These are phyloP conservation scores for Globia sparganii DNA, from an alignment of 2,888 invertebrate genomes.

Conservation along the genomic window DNA sequence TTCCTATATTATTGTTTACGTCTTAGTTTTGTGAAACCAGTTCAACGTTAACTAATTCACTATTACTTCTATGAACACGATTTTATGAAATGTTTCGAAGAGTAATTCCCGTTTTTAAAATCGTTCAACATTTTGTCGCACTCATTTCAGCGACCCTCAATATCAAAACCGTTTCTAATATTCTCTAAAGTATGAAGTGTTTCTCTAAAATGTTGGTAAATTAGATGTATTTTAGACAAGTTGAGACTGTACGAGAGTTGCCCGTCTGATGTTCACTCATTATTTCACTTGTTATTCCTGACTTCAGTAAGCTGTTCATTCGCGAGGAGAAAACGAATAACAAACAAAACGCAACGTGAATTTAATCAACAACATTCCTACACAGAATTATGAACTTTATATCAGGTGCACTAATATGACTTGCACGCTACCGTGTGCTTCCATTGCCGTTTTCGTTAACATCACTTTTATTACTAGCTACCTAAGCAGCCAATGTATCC, in stretches of 20 bases:
- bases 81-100: not conserved
- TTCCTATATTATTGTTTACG: not conserved
- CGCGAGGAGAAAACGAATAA: constrained; percentile 36
- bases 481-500: not conserved
- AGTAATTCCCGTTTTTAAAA: not conserved
- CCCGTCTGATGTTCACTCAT: not conserved
- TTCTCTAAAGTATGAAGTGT: not conserved
- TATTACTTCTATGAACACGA: not conserved
- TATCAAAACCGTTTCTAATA: not conserved
- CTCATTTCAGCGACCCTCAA: not conserved
- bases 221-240: not conserved
- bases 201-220: not conserved
- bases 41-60: not conserved
- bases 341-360: constrained; percentile 23
- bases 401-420: not conserved
- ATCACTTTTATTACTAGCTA: not conserved
- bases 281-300: not conserved
- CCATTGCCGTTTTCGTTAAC: constrained; percentile 8
- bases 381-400: constrained; percentile 14
- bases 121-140: not conserved
- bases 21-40: not conserved
- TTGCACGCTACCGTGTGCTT: not conserved
- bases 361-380: constrained; percentile 45
- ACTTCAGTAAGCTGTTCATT: constrained; percentile 9
- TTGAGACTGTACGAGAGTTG: not conserved